Percentiles rank a stretch among this genome's conserved stretches.
Evolutionary conservation across 2,113 vertebrate species (phyloP).

Genomic region (Semicossyphus pulcher): DNA sequence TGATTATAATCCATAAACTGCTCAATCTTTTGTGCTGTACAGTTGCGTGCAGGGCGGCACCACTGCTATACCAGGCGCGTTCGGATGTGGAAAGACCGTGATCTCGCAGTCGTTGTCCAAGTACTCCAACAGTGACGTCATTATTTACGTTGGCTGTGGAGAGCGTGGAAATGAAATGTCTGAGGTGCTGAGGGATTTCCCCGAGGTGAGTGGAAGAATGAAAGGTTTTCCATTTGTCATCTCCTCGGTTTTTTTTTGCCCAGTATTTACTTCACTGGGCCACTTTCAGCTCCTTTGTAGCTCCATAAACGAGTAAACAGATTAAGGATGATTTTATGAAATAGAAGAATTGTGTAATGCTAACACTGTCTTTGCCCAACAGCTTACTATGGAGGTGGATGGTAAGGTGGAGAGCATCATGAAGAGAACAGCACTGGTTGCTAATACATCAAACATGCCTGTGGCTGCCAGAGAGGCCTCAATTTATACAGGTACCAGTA

Average conservation of each 20-base stretch:
- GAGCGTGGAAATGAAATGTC: constrained; percentile 99
- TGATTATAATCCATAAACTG: neutral
- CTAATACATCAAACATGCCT: constrained; percentile 98
- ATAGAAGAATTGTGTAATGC: neutral
- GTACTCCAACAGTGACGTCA: constrained; percentile 98
- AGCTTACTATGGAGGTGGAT: constrained; percentile 97
- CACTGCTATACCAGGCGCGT: constrained; percentile 96
- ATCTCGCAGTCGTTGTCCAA: constrained; percentile 98
- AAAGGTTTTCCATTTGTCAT: neutral
- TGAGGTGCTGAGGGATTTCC: constrained; percentile 97
- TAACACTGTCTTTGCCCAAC: constrained; percentile 23
- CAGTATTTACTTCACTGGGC: neutral
- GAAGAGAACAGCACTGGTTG: constrained; percentile 96
- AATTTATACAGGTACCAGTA: constrained; percentile 91
- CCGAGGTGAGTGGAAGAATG: constrained; percentile 87
- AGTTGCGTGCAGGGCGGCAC: constrained; percentile 97
- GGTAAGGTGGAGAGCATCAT: constrained; percentile 97
- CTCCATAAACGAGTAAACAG: too few species aligned
- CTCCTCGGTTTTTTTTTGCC: neutral
- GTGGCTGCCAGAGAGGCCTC: constrained; percentile 98
- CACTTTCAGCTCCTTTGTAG: neutral
- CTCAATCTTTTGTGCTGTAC: neutral
- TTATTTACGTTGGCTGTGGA: constrained; percentile 97
- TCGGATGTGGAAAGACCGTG: constrained; percentile 98
- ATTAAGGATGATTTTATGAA: too few species aligned